Percentiles rank a stretch among this genome's conserved stretches.
phyloP scores from a whole-genome alignment of 2,797 vertebrate genomes.

The Spinibarbus caldwelli region DNA sequence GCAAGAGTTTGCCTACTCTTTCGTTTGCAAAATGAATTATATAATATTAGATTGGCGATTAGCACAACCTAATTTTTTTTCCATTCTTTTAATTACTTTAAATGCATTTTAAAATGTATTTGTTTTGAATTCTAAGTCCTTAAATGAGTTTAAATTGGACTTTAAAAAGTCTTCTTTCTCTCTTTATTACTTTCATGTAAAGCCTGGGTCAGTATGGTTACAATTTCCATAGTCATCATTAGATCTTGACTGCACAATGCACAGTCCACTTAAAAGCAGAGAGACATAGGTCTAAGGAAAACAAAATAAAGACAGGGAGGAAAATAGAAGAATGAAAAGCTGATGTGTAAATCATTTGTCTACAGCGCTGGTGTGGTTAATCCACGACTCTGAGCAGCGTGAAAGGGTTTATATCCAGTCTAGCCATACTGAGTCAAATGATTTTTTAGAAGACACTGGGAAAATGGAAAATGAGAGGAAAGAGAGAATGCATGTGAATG shows the following conservation, averaged over 20 bases:
- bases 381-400: conserved; percentile 45
- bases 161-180: background rate
- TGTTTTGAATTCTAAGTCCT: background rate
- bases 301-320: conserved; percentile 13
- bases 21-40: background rate
- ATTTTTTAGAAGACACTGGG: conserved; percentile 46
- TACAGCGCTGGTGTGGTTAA: conserved; percentile 57
- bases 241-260: conserved; percentile 10
- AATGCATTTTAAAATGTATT: background rate
- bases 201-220: background rate
- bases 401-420: conserved; percentile 55
- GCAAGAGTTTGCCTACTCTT: background rate
- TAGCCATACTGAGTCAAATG: conserved; percentile 47
- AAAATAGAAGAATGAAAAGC: conserved; percentile 58
- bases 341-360: conserved; percentile 61
- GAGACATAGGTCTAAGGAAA: background rate
- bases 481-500: conserved; percentile 3
- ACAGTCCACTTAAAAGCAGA: background rate
- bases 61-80: background rate
- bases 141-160: background rate
- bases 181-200: background rate
- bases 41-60: background rate
- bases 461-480: background rate
- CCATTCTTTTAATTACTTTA: background rate
- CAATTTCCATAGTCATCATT: conserved; percentile 20